A percentile compares a stretch with the other conserved stretches of the same genome.
phyloP scores from a whole-genome alignment of 2,797 vertebrate genomes.

The Cuculus canorus region DNA sequence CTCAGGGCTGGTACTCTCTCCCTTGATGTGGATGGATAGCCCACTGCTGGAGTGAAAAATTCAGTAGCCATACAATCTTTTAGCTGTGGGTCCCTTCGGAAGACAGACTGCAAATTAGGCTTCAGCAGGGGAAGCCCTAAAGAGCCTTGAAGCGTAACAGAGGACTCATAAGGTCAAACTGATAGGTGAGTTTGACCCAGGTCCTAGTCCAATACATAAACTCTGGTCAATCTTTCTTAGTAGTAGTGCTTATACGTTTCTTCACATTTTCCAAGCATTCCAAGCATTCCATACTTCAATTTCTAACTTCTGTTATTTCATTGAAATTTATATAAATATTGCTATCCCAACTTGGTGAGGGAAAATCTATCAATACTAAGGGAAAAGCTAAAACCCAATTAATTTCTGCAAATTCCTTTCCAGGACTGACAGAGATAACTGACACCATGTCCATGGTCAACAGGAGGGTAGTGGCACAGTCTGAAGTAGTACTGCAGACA shows the following conservation, averaged over 20 bases:
- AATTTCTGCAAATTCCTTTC: background rate
- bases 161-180: background rate
- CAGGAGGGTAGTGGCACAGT: background rate
- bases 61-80: background rate
- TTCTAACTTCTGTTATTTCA: background rate
- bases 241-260: background rate
- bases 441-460: background rate
- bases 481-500: background rate
- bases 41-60: background rate
- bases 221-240: background rate
- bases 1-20: background rate
- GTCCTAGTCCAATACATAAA: background rate
- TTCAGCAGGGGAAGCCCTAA: background rate
- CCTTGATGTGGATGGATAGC: background rate
- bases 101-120: background rate
- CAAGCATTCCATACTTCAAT: background rate
- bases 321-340: background rate
- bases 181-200: background rate
- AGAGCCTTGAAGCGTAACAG: background rate
- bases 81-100: background rate
- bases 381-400: background rate
- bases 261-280: background rate
- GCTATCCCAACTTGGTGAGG: background rate
- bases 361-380: background rate
- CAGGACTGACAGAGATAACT: background rate